phyloP scores from a whole-genome alignment of 2,888 invertebrate genomes.

The Halictus quadricinctus region DNA sequence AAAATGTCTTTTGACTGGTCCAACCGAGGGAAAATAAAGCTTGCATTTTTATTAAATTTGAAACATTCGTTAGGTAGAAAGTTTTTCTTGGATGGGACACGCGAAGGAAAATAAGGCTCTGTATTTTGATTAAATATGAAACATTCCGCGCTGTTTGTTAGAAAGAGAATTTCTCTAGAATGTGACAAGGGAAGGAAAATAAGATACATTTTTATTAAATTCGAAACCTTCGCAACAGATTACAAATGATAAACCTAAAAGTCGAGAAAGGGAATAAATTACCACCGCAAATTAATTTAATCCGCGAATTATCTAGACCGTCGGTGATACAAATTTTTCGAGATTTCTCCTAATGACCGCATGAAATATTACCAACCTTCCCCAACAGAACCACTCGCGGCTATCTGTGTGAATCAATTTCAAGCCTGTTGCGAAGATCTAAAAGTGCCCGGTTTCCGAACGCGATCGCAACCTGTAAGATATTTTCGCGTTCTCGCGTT shows the following conservation, averaged over 20 bases:
- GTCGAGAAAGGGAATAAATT: background rate
- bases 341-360: background rate
- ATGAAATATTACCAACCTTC: background rate
- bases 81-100: background rate
- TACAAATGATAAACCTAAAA: background rate
- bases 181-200: background rate
- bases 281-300: background rate
- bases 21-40: background rate
- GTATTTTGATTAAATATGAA: background rate
- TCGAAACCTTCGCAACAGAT: background rate
- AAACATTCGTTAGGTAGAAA: background rate
- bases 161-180: background rate
- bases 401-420: background rate
- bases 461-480: background rate
- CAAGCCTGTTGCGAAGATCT: background rate
- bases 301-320: background rate
- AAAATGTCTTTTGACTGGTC: too few species aligned
- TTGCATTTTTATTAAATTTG: background rate
- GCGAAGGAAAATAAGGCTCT: background rate
- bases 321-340: background rate
- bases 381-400: too few species aligned
- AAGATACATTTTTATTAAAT: background rate
- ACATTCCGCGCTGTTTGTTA: background rate
- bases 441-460: background rate
- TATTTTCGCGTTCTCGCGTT: background rate